Conservation (phyloP, 2,113 vertebrate species). For the Columba janthina region DNA sequence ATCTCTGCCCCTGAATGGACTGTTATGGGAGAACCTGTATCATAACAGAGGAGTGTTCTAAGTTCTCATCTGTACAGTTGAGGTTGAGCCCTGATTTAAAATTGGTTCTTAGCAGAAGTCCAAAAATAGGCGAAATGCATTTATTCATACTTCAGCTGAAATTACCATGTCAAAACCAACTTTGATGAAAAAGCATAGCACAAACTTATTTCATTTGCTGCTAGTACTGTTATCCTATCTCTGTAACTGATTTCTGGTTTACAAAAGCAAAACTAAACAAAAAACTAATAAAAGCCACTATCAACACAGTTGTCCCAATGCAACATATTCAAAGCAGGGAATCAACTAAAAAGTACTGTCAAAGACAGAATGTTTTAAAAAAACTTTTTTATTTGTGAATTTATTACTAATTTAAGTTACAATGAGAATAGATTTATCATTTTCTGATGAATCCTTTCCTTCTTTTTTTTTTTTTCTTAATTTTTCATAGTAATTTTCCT, state of each 20-base stretch:
- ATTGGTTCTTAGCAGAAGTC: background rate
- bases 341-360: background rate
- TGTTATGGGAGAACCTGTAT: background rate
- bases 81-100: background rate
- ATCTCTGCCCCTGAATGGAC: background rate
- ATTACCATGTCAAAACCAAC: constrained; percentile 20
- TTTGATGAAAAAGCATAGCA: background rate
- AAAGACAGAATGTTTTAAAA: background rate
- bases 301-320: background rate
- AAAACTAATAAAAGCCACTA: background rate
- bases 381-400: background rate
- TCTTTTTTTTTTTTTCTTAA: no score
- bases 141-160: constrained; percentile 40
- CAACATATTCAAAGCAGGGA: background rate
- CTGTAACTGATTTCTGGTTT: constrained; percentile 18
- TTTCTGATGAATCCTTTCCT: background rate
- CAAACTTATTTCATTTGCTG: constrained; percentile 5
- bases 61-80: background rate
- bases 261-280: background rate
- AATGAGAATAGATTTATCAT: background rate
- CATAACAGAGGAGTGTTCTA: background rate
- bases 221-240: background rate
- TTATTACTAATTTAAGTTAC: background rate
- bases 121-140: constrained; percentile 26
- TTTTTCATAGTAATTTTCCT: background rate